These are phyloP conservation scores for Gymnoscopelus braueri DNA, from an alignment of 2,797 vertebrate species.

Conservation along the genomic window DNA sequence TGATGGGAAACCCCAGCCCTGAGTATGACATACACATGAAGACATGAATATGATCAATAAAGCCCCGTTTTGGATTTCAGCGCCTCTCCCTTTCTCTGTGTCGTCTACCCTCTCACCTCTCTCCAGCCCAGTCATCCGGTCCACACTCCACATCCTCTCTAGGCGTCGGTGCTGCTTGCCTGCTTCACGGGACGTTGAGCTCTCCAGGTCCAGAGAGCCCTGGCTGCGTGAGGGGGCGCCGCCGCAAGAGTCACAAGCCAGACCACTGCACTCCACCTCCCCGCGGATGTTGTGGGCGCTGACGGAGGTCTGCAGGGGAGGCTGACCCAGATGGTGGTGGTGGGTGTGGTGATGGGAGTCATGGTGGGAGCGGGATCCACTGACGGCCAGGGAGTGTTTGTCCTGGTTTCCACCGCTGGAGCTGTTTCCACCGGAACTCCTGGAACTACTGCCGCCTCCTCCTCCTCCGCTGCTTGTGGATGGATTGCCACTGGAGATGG, in stretches of 20 bases:
- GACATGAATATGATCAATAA: conserved; percentile 5
- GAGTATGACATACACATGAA: background rate
- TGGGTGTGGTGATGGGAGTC: conserved; percentile 64
- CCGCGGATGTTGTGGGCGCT: conserved; percentile 85
- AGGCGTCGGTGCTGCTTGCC: conserved; percentile 87
- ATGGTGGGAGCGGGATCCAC: conserved; percentile 72
- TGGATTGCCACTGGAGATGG: conserved; percentile 26
- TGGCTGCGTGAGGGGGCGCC: conserved; percentile 81
- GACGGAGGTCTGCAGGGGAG: conserved; percentile 84
- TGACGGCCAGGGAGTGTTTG: conserved; percentile 31
- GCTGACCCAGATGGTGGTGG: conserved; percentile 80
- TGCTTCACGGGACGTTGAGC: conserved; percentile 78
- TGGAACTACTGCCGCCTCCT: background rate
- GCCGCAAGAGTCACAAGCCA: conserved; percentile 79
- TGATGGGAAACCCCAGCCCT: background rate
- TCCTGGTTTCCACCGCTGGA: conserved; percentile 54
- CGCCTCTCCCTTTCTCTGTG: conserved; percentile 71
- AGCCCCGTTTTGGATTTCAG: conserved; percentile 41
- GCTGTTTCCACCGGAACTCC: conserved; percentile 12
- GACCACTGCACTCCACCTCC: conserved; percentile 77
- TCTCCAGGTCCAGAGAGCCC: conserved; percentile 90
- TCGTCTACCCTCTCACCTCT: conserved; percentile 81
- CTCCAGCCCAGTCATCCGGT: conserved; percentile 89
- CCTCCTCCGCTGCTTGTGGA: conserved; percentile 56
- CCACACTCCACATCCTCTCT: conserved; percentile 94